A percentile compares a stretch with the other conserved stretches of the same genome.
Conservation (phyloP, 2,113 vertebrate species). For the Rhizomys pruinosus region DNA sequence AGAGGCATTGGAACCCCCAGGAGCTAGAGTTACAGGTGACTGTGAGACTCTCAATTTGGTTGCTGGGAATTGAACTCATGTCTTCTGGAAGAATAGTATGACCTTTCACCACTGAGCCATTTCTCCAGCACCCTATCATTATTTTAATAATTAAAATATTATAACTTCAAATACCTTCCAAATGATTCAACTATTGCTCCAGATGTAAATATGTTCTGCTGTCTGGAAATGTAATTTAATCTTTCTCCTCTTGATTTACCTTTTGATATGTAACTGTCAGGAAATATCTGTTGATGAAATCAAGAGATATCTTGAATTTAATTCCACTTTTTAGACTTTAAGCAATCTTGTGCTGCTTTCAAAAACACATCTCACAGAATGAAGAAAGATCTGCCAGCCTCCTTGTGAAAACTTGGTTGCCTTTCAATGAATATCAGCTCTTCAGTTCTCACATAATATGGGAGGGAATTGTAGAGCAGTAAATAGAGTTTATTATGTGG, state of each 20-base stretch:
- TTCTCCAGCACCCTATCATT: not conserved
- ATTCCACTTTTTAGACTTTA: conserved; percentile 6
- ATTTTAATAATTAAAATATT: not conserved
- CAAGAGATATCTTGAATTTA: not conserved
- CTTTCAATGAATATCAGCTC: not conserved
- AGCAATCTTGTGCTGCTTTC: not conserved
- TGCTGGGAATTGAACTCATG: too few species aligned
- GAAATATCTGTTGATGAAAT: not conserved
- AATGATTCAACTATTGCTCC: not conserved
- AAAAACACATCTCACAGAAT: not conserved
- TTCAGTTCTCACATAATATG: not conserved
- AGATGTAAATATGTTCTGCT: not conserved
- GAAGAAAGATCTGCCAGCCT: not conserved
- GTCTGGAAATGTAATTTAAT: not conserved
- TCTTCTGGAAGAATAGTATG: too few species aligned
- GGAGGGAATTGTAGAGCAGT: not conserved
- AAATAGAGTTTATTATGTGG: not conserved
- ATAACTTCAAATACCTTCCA: not conserved
- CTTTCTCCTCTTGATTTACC: not conserved
- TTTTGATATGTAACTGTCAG: not conserved
- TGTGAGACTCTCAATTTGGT: too few species aligned
- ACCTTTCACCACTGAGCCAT: too few species aligned
- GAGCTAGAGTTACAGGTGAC: too few species aligned
- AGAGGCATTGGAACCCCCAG: too few species aligned
- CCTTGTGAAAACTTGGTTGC: not conserved